phyloP scores from a whole-genome alignment of 2,888 invertebrate genomes.

The Gryllus longicercus region DNA sequence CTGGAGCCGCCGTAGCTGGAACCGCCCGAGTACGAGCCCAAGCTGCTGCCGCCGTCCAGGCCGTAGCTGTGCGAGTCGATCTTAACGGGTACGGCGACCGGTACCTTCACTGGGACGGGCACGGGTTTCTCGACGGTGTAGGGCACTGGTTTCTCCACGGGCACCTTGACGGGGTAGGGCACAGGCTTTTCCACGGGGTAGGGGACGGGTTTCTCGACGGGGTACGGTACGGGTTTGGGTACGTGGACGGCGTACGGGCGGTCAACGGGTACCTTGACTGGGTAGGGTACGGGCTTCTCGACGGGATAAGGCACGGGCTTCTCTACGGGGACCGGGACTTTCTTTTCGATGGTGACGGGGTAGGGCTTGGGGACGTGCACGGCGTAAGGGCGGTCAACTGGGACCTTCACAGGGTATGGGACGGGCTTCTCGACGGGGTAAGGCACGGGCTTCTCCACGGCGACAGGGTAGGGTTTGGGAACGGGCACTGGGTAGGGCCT shows the following conservation, averaged over 20 bases:
- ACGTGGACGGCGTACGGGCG: slow-evolving; percentile 68
- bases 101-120: slow-evolving; percentile 49
- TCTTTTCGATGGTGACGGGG: slow-evolving; percentile 29
- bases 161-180: slow-evolving; percentile 71
- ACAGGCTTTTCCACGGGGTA: slow-evolving; percentile 76
- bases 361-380: slow-evolving; percentile 53
- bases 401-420: slow-evolving; percentile 59
- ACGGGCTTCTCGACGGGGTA: slow-evolving; percentile 71
- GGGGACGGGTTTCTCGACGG: slow-evolving; percentile 68
- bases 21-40: background rate
- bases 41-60: background rate
- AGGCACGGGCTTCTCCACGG: slow-evolving; percentile 43
- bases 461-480: slow-evolving; percentile 48
- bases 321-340: slow-evolving; percentile 56
- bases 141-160: slow-evolving; percentile 59
- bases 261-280: slow-evolving; percentile 65
- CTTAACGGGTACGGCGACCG: slow-evolving; percentile 2
- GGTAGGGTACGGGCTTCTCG: slow-evolving; percentile 58
- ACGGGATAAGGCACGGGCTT: slow-evolving; percentile 51
- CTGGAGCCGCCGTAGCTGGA: background rate
- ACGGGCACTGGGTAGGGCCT: slow-evolving; percentile 71
- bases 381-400: slow-evolving; percentile 43
- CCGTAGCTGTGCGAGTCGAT: background rate
- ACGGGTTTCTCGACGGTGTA: slow-evolving; percentile 62
- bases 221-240: slow-evolving; percentile 69